phyloP scores from a whole-genome alignment of 2,888 invertebrate species.

The Gastracanthus pulcherrimus region DNA sequence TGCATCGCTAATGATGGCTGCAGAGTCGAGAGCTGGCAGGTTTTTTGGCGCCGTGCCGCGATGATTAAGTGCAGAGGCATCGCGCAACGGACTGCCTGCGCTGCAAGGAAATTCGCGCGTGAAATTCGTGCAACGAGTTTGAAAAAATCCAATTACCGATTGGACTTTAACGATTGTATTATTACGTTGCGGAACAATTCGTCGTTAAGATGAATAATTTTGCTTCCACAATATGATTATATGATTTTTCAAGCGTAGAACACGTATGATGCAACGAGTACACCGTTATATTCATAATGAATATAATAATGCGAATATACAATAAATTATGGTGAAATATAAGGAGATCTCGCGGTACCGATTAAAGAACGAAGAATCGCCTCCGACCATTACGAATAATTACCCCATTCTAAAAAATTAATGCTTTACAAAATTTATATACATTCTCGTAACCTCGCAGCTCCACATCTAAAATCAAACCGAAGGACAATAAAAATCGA shows the following conservation, averaged over 20 bases:
- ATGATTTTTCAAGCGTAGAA: too few relatives aligned
- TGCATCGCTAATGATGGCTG: neutral
- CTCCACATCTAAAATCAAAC: neutral
- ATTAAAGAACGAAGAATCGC: too few relatives aligned
- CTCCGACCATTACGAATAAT: neutral
- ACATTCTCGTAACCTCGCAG: too few relatives aligned
- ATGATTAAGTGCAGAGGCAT: neutral
- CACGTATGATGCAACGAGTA: neutral
- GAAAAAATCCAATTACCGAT: too few relatives aligned
- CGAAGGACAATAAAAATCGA: neutral
- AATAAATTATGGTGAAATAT: neutral
- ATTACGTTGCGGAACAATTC: neutral
- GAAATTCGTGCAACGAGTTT: neutral
- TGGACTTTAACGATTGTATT: too few relatives aligned
- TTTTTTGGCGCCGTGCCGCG: neutral
- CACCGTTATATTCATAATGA: neutral
- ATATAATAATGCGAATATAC: neutral
- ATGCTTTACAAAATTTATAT: neutral
- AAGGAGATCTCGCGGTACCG: neutral
- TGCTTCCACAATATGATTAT: neutral
- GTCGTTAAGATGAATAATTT: neutral
- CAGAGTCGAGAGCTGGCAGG: neutral
- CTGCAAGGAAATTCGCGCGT: too few relatives aligned
- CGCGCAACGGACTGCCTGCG: too few relatives aligned
- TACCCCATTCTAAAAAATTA: neutral